phyloP scores from a whole-genome alignment of 2,797 vertebrate genomes.

The Malacoraja senta region DNA sequence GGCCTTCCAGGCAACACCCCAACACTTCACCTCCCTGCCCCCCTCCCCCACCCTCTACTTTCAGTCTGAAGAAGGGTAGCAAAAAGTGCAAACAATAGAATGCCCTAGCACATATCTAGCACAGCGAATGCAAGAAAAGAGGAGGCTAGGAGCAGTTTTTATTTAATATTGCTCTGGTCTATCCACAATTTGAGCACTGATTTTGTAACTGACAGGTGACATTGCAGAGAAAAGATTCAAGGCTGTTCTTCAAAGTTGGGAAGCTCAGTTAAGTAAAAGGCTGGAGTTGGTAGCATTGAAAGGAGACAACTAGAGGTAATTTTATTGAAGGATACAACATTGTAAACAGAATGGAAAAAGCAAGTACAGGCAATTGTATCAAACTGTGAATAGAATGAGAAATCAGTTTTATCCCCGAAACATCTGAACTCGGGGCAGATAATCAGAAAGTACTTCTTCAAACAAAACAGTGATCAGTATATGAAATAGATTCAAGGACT shows the following conservation, averaged over 20 bases:
- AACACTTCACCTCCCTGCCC: no score
- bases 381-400: background rate
- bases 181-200: background rate
- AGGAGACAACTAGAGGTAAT: background rate
- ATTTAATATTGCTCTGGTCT: background rate
- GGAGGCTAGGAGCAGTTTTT: background rate
- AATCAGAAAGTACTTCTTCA: background rate
- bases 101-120: background rate
- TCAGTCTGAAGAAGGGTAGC: no score
- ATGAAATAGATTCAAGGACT: background rate
- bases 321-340: background rate
- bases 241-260: background rate
- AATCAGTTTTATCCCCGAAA: background rate
- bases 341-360: background rate
- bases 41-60: no score
- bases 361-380: background rate
- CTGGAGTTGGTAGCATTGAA: background rate
- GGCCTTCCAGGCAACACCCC: no score
- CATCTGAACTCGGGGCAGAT: background rate
- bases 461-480: background rate
- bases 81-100: background rate
- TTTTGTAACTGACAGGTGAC: background rate
- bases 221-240: background rate
- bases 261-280: background rate
- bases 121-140: background rate